Conservation (phyloP, 2,797 vertebrate species). For the Helostoma temminkii region DNA sequence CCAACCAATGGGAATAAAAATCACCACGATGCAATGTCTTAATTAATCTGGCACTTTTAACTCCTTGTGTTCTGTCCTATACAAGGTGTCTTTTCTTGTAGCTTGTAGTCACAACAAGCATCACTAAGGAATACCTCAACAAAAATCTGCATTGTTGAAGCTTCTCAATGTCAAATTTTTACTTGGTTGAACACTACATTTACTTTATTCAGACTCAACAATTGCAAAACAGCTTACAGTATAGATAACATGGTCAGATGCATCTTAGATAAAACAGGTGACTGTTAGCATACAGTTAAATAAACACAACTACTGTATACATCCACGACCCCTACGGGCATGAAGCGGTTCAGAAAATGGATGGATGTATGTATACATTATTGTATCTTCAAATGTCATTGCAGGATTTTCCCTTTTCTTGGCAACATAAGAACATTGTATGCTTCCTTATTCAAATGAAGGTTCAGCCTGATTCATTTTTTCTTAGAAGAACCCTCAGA, state of each 20-base stretch:
- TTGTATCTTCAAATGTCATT: neutral
- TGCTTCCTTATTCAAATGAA: too few species aligned
- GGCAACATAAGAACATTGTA: neutral
- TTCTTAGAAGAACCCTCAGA: neutral
- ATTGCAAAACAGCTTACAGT: too few species aligned
- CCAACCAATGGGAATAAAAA: constrained; percentile 31
- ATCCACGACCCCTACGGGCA: too few species aligned
- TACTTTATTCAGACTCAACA: neutral
- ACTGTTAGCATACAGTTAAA: neutral
- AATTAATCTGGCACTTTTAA: constrained; percentile 53
- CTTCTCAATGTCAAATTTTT: too few species aligned
- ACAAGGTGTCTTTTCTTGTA: constrained; percentile 18
- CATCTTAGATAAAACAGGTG: neutral
- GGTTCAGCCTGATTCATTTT: constrained; percentile 10
- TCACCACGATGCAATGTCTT: constrained; percentile 39
- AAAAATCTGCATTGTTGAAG: neutral
- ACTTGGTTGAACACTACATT: neutral
- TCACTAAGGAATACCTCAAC: neutral
- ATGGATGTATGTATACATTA: too few species aligned
- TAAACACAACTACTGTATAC: neutral
- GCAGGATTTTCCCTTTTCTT: constrained; percentile 1
- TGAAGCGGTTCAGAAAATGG: too few species aligned
- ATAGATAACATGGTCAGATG: too few species aligned
- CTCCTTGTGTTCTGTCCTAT: constrained; percentile 33
- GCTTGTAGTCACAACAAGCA: constrained; percentile 8